These are phyloP conservation scores for Corapipo altera DNA, from an alignment of 2,113 vertebrate species.

Conservation along the genomic window DNA sequence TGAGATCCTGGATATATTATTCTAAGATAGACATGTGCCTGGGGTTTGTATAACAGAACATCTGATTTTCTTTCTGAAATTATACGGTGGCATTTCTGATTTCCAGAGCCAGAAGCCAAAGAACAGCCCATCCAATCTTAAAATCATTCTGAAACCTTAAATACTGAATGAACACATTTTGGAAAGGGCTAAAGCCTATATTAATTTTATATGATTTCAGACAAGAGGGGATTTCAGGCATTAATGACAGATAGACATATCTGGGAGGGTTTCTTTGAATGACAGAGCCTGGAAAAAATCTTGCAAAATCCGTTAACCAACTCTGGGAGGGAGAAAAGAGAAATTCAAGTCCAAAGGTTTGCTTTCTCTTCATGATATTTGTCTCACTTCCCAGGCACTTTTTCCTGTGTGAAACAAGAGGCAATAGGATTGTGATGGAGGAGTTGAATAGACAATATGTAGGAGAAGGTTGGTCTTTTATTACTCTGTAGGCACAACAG, in stretches of 20 bases:
- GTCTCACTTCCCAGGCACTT: not conserved
- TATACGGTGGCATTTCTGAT: not conserved
- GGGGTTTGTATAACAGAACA: not conserved
- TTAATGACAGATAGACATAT: not conserved
- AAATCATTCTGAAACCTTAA: conserved; percentile 44
- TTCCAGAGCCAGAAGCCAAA: conserved; percentile 13
- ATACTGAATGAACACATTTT: conserved; percentile 16
- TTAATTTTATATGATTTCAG: conserved; percentile 23
- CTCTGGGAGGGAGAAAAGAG: not conserved
- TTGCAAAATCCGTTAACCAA: not conserved
- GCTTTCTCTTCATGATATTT: not conserved
- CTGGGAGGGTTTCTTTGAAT: not conserved
- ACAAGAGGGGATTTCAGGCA: not conserved
- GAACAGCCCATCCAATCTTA: not conserved
- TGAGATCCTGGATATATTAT: conserved; percentile 4
- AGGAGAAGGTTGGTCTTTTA: not conserved
- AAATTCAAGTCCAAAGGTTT: not conserved
- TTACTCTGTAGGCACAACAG: not conserved
- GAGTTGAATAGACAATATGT: not conserved
- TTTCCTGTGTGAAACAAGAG: not conserved
- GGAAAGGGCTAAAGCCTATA: not conserved
- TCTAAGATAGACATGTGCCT: not conserved
- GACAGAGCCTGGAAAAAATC: not conserved
- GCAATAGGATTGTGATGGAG: not conserved
- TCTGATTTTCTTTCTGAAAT: conserved; percentile 3